These are phyloP conservation scores for Takifugu rubripes DNA, from an alignment of 2,797 vertebrate genomes.

Conservation along the genomic window DNA sequence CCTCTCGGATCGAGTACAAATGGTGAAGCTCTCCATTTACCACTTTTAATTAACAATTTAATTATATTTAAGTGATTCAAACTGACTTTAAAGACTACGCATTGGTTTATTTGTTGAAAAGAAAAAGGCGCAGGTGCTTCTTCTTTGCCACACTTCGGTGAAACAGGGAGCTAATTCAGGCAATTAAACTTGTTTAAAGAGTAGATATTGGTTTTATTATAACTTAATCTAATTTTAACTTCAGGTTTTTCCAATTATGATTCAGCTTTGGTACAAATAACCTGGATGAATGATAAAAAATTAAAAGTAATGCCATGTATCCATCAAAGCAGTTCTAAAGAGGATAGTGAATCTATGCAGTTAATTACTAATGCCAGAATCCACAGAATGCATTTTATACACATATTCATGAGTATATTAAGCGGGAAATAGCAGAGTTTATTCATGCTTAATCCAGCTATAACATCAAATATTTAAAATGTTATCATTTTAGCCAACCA, in stretches of 20 bases:
- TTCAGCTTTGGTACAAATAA: constrained; percentile 46
- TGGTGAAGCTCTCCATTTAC: neutral
- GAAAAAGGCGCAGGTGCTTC: constrained; percentile 19
- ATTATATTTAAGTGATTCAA: constrained; percentile 14
- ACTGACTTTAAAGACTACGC: constrained; percentile 2
- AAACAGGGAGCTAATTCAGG: constrained; percentile 47
- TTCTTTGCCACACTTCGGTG: constrained; percentile 13
- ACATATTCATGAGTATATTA: no score
- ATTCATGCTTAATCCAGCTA: no score
- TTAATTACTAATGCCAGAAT: constrained; percentile 32
- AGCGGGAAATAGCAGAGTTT: no score
- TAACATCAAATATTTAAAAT: no score
- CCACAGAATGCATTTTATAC: neutral
- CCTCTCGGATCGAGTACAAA: neutral
- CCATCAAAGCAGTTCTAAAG: neutral
- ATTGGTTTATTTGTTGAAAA: constrained; percentile 29
- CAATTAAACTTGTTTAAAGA: constrained; percentile 69
- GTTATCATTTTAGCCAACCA: no score
- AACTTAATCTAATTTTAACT: constrained; percentile 67
- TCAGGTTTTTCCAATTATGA: constrained; percentile 26
- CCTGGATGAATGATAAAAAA: constrained; percentile 34
- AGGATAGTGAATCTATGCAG: constrained; percentile 42
- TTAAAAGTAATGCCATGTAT: no score
- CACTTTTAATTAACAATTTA: constrained; percentile 15
- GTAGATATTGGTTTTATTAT: constrained; percentile 58